A percentile compares a stretch with the other conserved stretches of the same genome.
phyloP scores from a whole-genome alignment of 2,888 invertebrate species.

The Torymus auratus region DNA sequence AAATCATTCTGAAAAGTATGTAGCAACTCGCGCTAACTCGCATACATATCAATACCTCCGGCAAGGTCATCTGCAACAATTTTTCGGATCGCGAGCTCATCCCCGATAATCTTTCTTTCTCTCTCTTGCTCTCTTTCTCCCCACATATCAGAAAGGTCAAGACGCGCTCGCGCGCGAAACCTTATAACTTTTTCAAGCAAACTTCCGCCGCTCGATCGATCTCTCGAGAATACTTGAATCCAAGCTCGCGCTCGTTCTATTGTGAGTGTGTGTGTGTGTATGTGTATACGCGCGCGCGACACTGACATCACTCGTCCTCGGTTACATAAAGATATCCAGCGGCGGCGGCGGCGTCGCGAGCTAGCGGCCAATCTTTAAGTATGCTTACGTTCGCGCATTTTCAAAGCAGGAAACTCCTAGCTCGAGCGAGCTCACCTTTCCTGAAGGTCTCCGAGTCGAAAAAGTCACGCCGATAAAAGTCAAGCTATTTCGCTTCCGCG shows the following conservation, averaged over 20 bases:
- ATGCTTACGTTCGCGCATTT: slow-evolving; percentile 38
- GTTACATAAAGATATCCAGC: slow-evolving; percentile 37
- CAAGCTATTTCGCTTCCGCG: not conserved
- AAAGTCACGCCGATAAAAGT: not conserved
- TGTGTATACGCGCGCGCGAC: not conserved
- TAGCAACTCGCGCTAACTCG: too few relatives aligned
- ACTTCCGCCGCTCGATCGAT: not conserved
- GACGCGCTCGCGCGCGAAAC: not conserved
- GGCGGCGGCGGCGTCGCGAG: not conserved
- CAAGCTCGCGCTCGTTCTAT: not conserved
- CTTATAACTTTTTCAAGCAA: slow-evolving; percentile 27
- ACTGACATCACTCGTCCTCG: slow-evolving; percentile 27
- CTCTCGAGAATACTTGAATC: slow-evolving; percentile 22
- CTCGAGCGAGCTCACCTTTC: slow-evolving; percentile 23
- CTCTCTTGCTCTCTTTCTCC: too few relatives aligned
- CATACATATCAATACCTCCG: too few relatives aligned
- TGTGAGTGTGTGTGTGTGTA: not conserved
- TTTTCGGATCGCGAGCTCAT: too few relatives aligned
- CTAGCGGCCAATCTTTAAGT: slow-evolving; percentile 15
- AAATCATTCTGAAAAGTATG: too few relatives aligned
- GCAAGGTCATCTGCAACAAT: too few relatives aligned
- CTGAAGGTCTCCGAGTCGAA: slow-evolving; percentile 25
- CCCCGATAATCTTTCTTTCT: too few relatives aligned
- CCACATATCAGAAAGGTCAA: too few relatives aligned
- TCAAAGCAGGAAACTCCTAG: slow-evolving; percentile 38